Base-by-base conservation (phyloP, 2,888 invertebrate genomes). In the Spodoptera exigua region DNA sequence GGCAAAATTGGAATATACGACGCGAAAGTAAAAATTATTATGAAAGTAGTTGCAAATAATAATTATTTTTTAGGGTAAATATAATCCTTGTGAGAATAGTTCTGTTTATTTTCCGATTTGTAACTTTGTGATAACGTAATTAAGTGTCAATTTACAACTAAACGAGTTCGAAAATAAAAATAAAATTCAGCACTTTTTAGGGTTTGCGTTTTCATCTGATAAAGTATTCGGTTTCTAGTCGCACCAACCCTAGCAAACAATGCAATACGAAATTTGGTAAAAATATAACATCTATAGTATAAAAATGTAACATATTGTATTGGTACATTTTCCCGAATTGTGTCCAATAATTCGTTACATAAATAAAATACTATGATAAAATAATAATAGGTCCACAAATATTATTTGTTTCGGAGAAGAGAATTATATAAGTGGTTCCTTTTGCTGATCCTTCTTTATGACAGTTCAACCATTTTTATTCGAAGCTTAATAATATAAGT, bases 251-350 rank as follows among this genome's bases (percentile, higher is more conserved):
- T 70, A 56, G 46, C 39, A 43, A 27, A 43, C 51, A 45, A 40
- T 68, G 61, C 61, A 70, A 39, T 58, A 44, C 36, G 21, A 46
- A 73, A 70, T 73, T 58, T 63, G 62, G 55, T 70, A 53, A 37
- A 51, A 58, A n/a, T n/a, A n/a, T n/a, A n/a, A n/a, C n/a, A n/a
- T n/a, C n/a, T n/a, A n/a, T n/a, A n/a, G n/a, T 51, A 62, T 57
- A 72, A 72, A 61, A 67, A 61, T 48, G 44, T 44, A 36, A 54
- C 49, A 58, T 54, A 65, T 62, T 63, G 54, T 59, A 62, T 66
- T 68, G 59, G 59, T 59, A 66, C 60, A 54, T 41, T 68, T 48
- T 51, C 46, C 48, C 57, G 46, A 68, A 73, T 72, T 70, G 69
- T 55, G 61, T 62, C 52, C 51, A 55, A 63, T 46, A 53, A 51